Base-by-base conservation (phyloP, 2,113 vertebrate genomes). In the Tautogolabrus adspersus region DNA sequence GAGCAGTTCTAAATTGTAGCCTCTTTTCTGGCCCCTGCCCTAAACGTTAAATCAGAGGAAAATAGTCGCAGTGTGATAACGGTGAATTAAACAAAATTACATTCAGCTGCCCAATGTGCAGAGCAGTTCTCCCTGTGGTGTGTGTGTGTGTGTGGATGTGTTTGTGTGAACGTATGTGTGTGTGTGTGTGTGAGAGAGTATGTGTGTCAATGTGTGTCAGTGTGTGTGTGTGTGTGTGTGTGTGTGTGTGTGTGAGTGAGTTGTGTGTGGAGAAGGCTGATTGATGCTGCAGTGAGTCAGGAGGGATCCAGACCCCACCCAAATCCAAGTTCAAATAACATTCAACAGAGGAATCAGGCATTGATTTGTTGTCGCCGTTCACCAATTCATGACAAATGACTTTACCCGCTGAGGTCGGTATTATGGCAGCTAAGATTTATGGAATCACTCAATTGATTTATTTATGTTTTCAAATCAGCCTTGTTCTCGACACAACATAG, bases 341-440 rank as follows among this genome's bases (percentile, higher is more conserved):
- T 78, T 86, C 67, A 81, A 76, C 47, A 22, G 21, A 68, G 57
- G 57, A 84, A 66, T 74, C 81, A 57, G 49, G 38, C 10, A 84
- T 69, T 62, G 82, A 88, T 88, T 84, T 90, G 59, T 88, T 79
- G 85, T 85, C 61, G 34, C 71, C 37, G 74, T 79, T 84, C 64
- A 77, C 82, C 78, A 75, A 77, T 76, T 67, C 40, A 81, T 81
- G 81, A 88, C 79, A 59, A 89, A 90, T 81, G 40, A 74, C 79
- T 87, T 75, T n/a, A 71, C 47, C 61, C 62, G 26, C 77, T 81
- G 82, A 77, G 70, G 75, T 81, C 71, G 70, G 66, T 66, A 69
- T 82, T 79, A 85, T 88, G 89, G 88, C 91, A 91, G 89, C 86
- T 90, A 79, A 84, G 70, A 88, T 88, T 85, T 79, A 84, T 81